phyloP scores from a whole-genome alignment of 2,113 vertebrate genomes.

The Acanthisitta chloris region DNA sequence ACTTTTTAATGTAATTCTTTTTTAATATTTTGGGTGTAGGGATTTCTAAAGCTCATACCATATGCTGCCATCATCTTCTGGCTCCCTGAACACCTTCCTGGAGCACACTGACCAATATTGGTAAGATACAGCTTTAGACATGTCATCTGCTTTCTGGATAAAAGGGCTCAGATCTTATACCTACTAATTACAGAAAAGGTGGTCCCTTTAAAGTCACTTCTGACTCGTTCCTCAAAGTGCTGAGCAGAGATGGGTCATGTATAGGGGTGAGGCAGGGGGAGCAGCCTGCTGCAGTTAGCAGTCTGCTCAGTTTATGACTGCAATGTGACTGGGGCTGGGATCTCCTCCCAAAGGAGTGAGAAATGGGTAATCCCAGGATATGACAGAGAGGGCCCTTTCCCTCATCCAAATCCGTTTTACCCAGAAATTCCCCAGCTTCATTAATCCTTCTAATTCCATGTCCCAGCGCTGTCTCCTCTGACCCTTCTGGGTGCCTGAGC shows the following conservation, averaged over 20 bases:
- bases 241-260: neutral
- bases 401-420: neutral
- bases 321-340: neutral
- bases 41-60: neutral
- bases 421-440: neutral
- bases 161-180: neutral
- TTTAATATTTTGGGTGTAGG: neutral
- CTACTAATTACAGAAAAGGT: neutral
- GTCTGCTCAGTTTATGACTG: neutral
- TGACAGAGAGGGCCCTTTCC: neutral
- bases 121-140: neutral
- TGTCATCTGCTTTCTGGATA: neutral
- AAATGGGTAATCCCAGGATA: neutral
- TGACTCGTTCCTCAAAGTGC: neutral
- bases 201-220: neutral
- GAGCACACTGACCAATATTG: neutral
- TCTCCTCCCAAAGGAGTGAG: neutral
- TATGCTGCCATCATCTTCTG: neutral
- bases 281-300: neutral
- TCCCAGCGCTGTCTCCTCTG: neutral
- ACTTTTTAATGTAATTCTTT: neutral
- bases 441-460: neutral
- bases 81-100: neutral
- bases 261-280: neutral
- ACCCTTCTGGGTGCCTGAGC: neutral